phyloP scores from a whole-genome alignment of 2,888 invertebrate species.

The Harpagoxenus sublaevis region DNA sequence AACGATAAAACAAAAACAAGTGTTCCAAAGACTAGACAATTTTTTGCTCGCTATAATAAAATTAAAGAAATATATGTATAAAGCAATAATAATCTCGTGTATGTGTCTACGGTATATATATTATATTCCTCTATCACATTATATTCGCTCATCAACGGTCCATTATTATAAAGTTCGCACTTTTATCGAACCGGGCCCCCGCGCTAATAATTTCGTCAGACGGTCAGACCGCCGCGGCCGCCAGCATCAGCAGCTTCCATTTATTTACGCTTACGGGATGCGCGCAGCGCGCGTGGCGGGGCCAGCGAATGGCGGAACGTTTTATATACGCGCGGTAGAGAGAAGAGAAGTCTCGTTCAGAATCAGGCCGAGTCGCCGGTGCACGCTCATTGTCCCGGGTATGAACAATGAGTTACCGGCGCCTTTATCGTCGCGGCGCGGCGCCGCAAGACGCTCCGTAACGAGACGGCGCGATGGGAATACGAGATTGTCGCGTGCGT shows the following conservation, averaged over 20 bases:
- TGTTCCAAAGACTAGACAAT: background rate
- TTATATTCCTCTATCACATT: background rate
- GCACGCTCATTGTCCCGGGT: slow-evolving; percentile 62
- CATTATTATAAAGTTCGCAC: slow-evolving; percentile 16
- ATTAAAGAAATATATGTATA: background rate
- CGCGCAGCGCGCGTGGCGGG: slow-evolving; percentile 41
- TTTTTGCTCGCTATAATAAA: background rate
- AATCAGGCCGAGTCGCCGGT: slow-evolving; percentile 62
- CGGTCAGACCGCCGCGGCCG: slow-evolving; percentile 7
- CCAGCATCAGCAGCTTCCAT: slow-evolving; percentile 30
- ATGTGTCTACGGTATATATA: background rate
- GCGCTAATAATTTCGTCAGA: slow-evolving; percentile 32
- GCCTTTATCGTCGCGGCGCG: slow-evolving; percentile 66
- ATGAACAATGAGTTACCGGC: slow-evolving; percentile 69
- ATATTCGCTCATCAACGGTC: background rate
- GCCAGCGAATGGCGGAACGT: slow-evolving; percentile 47
- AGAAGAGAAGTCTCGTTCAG: slow-evolving; percentile 55
- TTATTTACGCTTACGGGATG: slow-evolving; percentile 39
- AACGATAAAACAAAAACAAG: background rate
- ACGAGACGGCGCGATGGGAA: slow-evolving; percentile 66
- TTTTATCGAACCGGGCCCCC: background rate
- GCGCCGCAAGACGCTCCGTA: slow-evolving; percentile 66
- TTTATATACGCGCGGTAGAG: slow-evolving; percentile 45
- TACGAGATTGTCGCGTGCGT: slow-evolving; percentile 61
- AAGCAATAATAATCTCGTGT: background rate